phyloP scores from a whole-genome alignment of 2,888 invertebrate species.

The Drosophila rubida region DNA sequence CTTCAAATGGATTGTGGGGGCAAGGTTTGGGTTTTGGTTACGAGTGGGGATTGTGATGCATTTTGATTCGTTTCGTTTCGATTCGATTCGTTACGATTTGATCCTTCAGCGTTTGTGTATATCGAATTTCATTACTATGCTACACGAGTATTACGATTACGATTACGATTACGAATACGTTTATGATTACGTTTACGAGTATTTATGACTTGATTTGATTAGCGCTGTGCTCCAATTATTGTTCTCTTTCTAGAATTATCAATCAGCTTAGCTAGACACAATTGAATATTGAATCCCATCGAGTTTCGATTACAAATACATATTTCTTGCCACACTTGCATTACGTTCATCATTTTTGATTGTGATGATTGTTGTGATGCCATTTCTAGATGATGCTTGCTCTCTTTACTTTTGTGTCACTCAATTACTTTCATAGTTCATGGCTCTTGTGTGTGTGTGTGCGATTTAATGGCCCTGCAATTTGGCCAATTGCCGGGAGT shows the following conservation, averaged over 20 bases:
- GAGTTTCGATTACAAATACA: slow-evolving; percentile 50
- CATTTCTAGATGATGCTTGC: not conserved
- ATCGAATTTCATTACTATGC: slow-evolving; percentile 21
- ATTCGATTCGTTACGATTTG: slow-evolving; percentile 13
- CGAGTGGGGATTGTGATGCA: slow-evolving; percentile 11
- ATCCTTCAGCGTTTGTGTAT: slow-evolving; percentile 17
- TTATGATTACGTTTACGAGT: not conserved
- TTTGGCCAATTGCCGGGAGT: slow-evolving; percentile 86
- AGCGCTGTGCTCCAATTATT: slow-evolving; percentile 79
- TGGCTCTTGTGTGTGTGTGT: slow-evolving; percentile 59
- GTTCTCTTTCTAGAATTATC: slow-evolving; percentile 73
- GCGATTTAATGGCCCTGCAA: slow-evolving; percentile 72
- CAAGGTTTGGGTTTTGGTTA: slow-evolving; percentile 19
- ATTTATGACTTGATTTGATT: slow-evolving; percentile 53
- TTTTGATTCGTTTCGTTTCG: slow-evolving; percentile 7
- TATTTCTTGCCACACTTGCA: slow-evolving; percentile 22
- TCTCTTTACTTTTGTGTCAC: not conserved
- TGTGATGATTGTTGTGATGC: slow-evolving; percentile 6
- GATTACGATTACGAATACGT: slow-evolving; percentile 3
- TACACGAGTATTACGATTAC: slow-evolving; percentile 42
- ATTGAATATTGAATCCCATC: slow-evolving; percentile 68
- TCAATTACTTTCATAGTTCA: slow-evolving; percentile 72
- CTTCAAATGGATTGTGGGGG: slow-evolving; percentile 8
- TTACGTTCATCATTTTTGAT: slow-evolving; percentile 23
- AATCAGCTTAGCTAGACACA: slow-evolving; percentile 68